Evolutionary conservation across 2,888 invertebrate genomes (phyloP), one percentile per base, ranked within the genome.

Genomic region (Heliconius hortense): DNA sequence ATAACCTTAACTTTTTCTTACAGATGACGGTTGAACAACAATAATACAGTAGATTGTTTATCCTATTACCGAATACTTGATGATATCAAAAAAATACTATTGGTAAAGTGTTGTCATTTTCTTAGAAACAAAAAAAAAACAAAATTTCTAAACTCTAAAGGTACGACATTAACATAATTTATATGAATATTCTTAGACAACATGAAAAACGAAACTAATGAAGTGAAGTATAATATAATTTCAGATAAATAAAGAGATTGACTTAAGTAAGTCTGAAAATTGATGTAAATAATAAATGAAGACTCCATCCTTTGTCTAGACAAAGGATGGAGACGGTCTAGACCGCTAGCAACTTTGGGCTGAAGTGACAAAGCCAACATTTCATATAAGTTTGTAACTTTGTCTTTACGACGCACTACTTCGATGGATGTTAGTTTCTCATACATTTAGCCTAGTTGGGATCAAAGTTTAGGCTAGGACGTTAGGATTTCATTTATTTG

Each of bases 311-410:
- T 68, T 69, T 63, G 74, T 69, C 74, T 74, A n/a, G n/a, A n/a
- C n/a, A n/a, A n/a, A n/a, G n/a, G n/a, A n/a, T n/a, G n/a, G n/a
- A n/a, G n/a, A n/a, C n/a, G n/a, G n/a, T n/a, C n/a, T n/a, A 53
- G 69, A 74, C 74, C 53, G 59, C 31, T 24, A 69, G 48, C 39
- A 74, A 74, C 63, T 48, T 73, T 31, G 43, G 60, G 48, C 28
- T 62, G 43, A 62, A 68, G 62, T 72, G 64, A 60, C 68, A 72
- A 72, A 72, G 59, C 71, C 24, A 67, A 60, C 69, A 59, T 75
- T 59, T 76, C 66, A 73, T 76, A 76, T 72, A 72, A 73, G 68
- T 73, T 76, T 31, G 62, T 48, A 73, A 76, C 72, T 73, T 76
- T 48, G 56, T 72, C 63, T 35, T 72, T 68, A 60, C 72, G 67